Conservation (phyloP, 1,140 invertebrate genomes). For the Drosophila punjabiensis region DNA sequence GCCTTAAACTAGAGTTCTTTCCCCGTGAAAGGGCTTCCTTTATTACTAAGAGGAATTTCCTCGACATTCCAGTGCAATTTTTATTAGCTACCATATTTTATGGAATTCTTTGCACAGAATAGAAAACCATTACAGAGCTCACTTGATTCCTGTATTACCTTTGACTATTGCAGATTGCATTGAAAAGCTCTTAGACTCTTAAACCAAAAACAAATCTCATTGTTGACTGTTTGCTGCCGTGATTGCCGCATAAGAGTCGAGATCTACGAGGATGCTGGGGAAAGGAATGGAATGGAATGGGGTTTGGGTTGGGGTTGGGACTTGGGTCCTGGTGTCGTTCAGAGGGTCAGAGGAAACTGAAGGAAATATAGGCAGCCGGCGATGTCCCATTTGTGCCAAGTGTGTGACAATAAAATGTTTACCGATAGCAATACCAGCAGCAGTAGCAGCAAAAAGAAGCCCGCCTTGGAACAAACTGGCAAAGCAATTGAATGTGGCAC, state of each 20-base stretch:
- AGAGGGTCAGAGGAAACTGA: conserved; percentile 15
- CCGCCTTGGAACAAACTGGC: conserved; percentile 43
- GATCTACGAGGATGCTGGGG: conserved; percentile 54
- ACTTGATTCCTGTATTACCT: conserved; percentile 43
- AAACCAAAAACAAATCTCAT: conserved; percentile 71
- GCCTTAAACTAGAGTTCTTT: not conserved
- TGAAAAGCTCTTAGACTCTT: conserved; percentile 52
- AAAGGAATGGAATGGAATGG: not conserved
- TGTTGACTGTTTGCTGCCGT: conserved; percentile 78
- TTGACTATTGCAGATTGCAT: conserved; percentile 49
- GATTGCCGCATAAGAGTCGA: conserved; percentile 72
- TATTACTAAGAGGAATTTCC: conserved; percentile 1
- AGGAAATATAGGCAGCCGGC: conserved; percentile 38
- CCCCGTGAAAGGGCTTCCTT: not conserved
- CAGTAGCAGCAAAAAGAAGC: conserved; percentile 11
- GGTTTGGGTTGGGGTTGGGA: not conserved
- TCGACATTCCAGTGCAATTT: conserved; percentile 11
- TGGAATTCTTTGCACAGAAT: conserved; percentile 38
- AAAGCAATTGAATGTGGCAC: conserved; percentile 79
- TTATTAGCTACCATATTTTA: conserved; percentile 46
- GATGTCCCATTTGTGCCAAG: conserved; percentile 79
- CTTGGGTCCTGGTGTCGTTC: not conserved
- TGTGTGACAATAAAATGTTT: conserved; percentile 84
- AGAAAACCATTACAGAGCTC: conserved; percentile 38
- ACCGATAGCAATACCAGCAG: conserved; percentile 70